Evolutionary conservation across 2,797 vertebrate species (phyloP).

Genomic region (Fistularia commersonii): DNA sequence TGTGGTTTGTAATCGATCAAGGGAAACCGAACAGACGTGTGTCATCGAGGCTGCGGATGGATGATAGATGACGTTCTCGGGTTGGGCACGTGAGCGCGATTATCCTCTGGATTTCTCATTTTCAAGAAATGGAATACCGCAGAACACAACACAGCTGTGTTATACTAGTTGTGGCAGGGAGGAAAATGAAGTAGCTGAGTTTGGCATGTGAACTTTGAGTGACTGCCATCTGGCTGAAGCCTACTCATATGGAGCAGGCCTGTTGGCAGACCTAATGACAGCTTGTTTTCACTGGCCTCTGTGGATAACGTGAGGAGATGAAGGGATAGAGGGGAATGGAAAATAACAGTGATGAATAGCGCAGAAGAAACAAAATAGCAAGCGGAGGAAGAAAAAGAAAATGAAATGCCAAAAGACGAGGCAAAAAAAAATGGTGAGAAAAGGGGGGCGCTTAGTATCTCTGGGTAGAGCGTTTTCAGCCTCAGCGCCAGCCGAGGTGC

Average conservation of each 20-base stretch:
- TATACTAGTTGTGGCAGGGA: constrained; percentile 2
- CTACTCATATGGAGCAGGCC: constrained; percentile 17
- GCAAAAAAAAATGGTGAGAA: constrained; percentile 9
- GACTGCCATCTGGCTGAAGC: constrained; percentile 36
- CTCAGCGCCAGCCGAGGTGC: constrained; percentile 67
- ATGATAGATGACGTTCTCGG: constrained; percentile 4
- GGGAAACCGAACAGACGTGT: not conserved
- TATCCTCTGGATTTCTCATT: constrained; percentile 9
- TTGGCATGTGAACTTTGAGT: constrained; percentile 56
- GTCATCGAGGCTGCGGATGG: not conserved
- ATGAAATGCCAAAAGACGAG: constrained; percentile 12
- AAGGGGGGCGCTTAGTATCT: constrained; percentile 57
- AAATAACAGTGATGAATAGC: constrained; percentile 11
- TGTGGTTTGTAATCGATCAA: constrained; percentile 5
- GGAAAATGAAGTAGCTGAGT: constrained; percentile 19
- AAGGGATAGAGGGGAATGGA: constrained; percentile 8
- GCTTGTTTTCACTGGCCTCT: constrained; percentile 47
- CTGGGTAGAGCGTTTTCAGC: constrained; percentile 77
- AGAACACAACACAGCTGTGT: constrained; percentile 24
- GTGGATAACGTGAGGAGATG: constrained; percentile 14
- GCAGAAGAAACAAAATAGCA: constrained; percentile 20
- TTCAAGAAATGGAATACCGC: constrained; percentile 7
- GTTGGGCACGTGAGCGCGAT: constrained; percentile 7
- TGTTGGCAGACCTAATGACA: constrained; percentile 39
- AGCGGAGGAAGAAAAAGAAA: constrained; percentile 6